Evolutionary conservation across 2,888 invertebrate species (phyloP), one percentile per base, ranked within the genome.

Genomic region (Volucella zonaria): DNA sequence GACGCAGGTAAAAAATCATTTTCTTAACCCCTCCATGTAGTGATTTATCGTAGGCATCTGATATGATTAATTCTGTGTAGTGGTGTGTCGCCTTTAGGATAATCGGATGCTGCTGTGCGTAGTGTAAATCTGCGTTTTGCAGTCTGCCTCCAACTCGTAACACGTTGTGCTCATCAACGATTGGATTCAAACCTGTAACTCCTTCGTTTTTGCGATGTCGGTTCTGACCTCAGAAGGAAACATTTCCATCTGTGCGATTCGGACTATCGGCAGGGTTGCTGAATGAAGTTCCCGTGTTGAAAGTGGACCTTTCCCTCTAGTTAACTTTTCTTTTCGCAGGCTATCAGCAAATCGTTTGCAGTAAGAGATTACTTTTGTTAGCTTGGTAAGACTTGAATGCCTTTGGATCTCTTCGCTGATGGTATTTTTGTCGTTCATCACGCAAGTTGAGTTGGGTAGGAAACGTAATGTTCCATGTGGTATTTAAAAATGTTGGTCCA

Each of bases 111-210:
- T 70, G 67, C n/a, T 76, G 61, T 10, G 54, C 52, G 11, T 52
- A 43, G 12, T 31, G 4, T 23, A 81, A 8, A 8, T 59, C 14
- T 3, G 64, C 15, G 9, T 76, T 18, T 10, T 47, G 51, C 8
- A 75, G 42, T 23, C 75, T 51, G 11, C 81, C 75, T 8, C 75
- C 62, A 15, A 80, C 62, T 11, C 79, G 49, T n/a, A 49, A 8
- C 2, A 49, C 18, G 18, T 23, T 3, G 1, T 51, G 15, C 6
- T 18, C 18, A 18, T 51, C 51, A 8, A 15, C 18, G 18, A 51
- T 18, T 15, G 51, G 51, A 15, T 15, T 18, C 18, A 51, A 11
- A 51, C 47, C 12, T 47, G 10, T 2, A 47, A 15, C 8, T 18
- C 51, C 18, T 18, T 51, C 3, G 8, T 12, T 8, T 51, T 51